Base-by-base conservation (phyloP, 2,113 vertebrate genomes). In the Manacus vitellinus region DNA sequence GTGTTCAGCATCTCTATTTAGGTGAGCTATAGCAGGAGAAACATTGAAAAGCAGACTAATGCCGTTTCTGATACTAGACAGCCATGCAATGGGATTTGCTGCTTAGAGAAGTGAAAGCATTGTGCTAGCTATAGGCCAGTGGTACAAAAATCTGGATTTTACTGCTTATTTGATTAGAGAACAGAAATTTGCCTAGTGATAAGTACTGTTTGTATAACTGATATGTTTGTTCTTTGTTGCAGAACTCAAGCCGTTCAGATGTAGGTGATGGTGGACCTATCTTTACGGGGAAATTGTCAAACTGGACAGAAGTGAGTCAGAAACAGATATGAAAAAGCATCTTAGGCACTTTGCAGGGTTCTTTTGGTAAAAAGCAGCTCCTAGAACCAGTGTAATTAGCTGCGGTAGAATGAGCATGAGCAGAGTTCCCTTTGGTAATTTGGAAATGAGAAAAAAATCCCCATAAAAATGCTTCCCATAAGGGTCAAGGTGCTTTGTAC, bases 251-350 rank as follows among this genome's bases (percentile, higher is more conserved):
- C 63, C 21, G 47, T 52, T 37, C 96, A 13, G 93, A 98, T 9
- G 96, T 98, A 49, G 92, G 89, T 20, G 91, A 94, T 0, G 95
- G 91, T 7, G 80, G 86, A 13, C 14, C 78, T 54, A 91, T 98
- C 85, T 97, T 98, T 76, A 61, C 35, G 1, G 67, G 80, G 0
- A 97, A 82, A 62, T 84, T 98, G 75, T 52, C 5, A 9, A 93
- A 44, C 2, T 98, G 97, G 97, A 96, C 83, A 94, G 92, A 98
- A 92, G 98, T 98, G 96, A 98, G 94, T 59, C 68, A 95, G 59
- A 85, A 61, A 23, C 14, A 85, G 77, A 94, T 10, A n/a, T 33
- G 72, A 73, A 70, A 82, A 71, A 86, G 41, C 22, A 54, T 39
- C 35, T 37, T 46, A 16, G 28, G 44, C 2, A 0, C 56, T 79